These are phyloP conservation scores for Ochropleura leucogaster DNA, from an alignment of 2,888 invertebrate genomes.

Conservation along the genomic window DNA sequence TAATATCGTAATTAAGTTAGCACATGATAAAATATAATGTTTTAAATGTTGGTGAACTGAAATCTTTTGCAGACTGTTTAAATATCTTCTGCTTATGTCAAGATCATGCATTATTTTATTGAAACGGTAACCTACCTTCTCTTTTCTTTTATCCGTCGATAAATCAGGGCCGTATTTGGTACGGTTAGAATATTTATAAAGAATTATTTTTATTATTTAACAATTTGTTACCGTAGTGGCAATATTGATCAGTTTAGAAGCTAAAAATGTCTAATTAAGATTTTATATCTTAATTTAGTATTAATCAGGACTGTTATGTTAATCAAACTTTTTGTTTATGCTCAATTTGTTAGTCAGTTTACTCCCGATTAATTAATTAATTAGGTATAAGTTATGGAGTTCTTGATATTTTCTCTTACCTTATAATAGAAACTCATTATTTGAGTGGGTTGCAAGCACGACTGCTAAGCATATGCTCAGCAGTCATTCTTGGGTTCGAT, in stretches of 20 bases:
- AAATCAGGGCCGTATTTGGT: conserved; percentile 46
- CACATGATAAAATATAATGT: conserved; percentile 57
- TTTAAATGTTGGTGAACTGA: conserved; percentile 39
- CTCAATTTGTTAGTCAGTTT: conserved; percentile 12
- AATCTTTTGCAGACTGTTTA: conserved; percentile 32
- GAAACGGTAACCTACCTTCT: conserved; percentile 50
- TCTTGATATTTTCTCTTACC: neutral
- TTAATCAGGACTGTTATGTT: conserved; percentile 12
- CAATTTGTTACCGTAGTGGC: conserved; percentile 17
- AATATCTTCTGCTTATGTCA: conserved; percentile 35
- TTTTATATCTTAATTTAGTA: conserved; percentile 28
- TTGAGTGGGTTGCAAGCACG: too few species aligned
- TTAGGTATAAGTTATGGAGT: neutral
- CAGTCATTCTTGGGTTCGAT: too few species aligned
- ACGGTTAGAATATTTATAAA: conserved; percentile 30
- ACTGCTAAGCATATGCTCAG: too few species aligned
- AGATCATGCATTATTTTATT: conserved; percentile 56
- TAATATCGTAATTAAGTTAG: conserved; percentile 62
- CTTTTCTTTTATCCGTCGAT: conserved; percentile 48
- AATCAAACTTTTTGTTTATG: conserved; percentile 29
- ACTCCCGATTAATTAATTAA: neutral
- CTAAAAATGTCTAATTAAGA: conserved; percentile 31
- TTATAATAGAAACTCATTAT: too few species aligned
- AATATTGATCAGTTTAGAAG: conserved; percentile 30
- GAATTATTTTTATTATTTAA: conserved; percentile 29